Base-by-base conservation (phyloP, 1,140 invertebrate genomes). In the Dendrolimus punctatus region DNA sequence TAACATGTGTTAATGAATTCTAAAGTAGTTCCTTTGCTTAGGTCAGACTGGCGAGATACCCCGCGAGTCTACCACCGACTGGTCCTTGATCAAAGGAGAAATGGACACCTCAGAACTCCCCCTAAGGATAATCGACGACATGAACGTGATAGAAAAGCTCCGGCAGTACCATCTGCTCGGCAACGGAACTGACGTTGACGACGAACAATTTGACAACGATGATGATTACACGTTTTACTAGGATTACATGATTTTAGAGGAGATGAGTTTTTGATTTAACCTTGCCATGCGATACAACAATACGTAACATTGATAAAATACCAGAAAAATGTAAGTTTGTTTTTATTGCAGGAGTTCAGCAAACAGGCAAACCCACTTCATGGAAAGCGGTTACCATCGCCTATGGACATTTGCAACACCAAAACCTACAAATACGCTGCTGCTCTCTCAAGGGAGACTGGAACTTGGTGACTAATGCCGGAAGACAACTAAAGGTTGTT, bases 201-300 rank as follows among this genome's bases (percentile, higher is more conserved):
- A 79, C 0, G 78, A 80, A 2, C 65, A 66, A 36, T n/a, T 53
- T 6, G 81, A 82, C 50, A 66, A 53, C 3, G 76, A 80, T 41
- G 73, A 77, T 43, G 81, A 85, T 51, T 81, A 85, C 55, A 77
- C 58, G 57, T 73, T 80, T 44, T 82, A 84, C 60, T 82, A 77
- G 66, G 52, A 66, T 55, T 60, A 68, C 46, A 77, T 63, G 41
- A 55, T 7, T 51, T 53, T 58, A 56, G 51, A 51, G n/a, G 39
- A 57, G 39, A 2, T 50, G 53, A 36, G 52, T 8, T 62, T 60
- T 63, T 58, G 46, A 7, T 10, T 8, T 9, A 7, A 44, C 5
- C 43, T 8, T n/a, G n/a, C 43, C 23, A 23, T 23, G 23, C 23
- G 23, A 23, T 23, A 23, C 23, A 23, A 23, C 23, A 23, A 23